These are phyloP conservation scores for Piscicola geometra DNA, from an alignment of 2,888 invertebrate genomes.

Conservation along the genomic window DNA sequence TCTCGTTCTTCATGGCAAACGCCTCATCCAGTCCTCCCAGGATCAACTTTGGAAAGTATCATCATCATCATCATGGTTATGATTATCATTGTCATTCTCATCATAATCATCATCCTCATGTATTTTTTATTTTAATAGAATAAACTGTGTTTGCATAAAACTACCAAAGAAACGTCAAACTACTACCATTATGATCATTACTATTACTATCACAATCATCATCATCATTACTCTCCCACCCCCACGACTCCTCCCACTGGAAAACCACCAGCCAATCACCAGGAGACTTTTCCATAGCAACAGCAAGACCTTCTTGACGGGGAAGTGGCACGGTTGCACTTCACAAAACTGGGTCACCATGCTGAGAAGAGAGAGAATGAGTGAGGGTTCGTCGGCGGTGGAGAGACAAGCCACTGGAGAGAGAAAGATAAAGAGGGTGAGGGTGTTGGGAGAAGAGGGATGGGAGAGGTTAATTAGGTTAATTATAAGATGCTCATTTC, in stretches of 20 bases:
- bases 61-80: neutral
- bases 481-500: too few species aligned
- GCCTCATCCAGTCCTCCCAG: conserved; percentile 84
- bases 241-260: neutral
- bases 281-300: conserved; percentile 91
- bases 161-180: neutral
- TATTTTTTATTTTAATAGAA: neutral
- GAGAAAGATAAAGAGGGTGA: too few species aligned
- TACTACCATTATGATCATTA: neutral
- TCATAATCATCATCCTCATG: neutral
- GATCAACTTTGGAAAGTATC: conserved; percentile 57
- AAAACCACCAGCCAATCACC: conserved; percentile 57
- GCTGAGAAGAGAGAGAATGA: conserved; percentile 81
- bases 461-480: too few species aligned
- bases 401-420: neutral
- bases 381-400: conserved; percentile 66
- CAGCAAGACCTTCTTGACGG: conserved; percentile 93
- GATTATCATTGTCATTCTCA: neutral
- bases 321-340: conserved; percentile 91
- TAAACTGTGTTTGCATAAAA: neutral
- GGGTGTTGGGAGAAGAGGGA: too few species aligned
- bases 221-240: neutral
- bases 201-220: neutral
- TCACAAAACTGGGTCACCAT: conserved; percentile 96
- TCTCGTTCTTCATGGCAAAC: conserved; percentile 67